Evolutionary conservation across 2,888 invertebrate species (phyloP), one percentile per base, ranked within the genome.

Genomic region (Kryphioiulus occultus): DNA sequence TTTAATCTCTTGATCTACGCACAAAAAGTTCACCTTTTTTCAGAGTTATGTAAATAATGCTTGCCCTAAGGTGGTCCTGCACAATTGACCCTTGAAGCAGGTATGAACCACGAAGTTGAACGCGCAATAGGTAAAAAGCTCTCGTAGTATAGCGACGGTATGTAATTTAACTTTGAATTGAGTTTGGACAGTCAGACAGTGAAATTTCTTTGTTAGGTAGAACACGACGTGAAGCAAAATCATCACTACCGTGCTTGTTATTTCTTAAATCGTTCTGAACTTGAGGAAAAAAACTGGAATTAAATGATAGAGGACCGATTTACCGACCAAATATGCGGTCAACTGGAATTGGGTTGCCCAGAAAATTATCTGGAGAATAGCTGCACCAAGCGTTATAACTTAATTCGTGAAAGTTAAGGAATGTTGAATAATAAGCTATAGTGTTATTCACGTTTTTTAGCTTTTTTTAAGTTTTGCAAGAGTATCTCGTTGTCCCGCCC

Each of bases 61-160:
- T 85, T 39, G 44, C 85, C 85, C 85, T 39, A 26, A 85, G 85
- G 85, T 85, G 85, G 85, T 85, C 44, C 85, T 5, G 3, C 42
- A 85, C 85, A 85, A 85, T 85, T 85, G 85, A 85, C 85, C 85
- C 85, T 17, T 44, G 85, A 85, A 39, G 44, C 85, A 42, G 44
- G 44, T 30, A 78, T 26, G 30, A 78, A 78, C 26, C 78, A 78
- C 78, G 30, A 78, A n/a, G n/a, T n/a, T n/a, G n/a, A n/a, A 26
- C 12, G 68, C 68, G n/a, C 26, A 68, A 68, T n/a, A 68, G 68
- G 68, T 9, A 26, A 68, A 68, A 78, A 1, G 53, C 53, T 53
- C 53, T 26, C n/a, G 9, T 12, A 68, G 26, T 68, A n/a, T 9
- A 68, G 26, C 78, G 35, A 35, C 3, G 3, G 35, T 30, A 15